A percentile compares a stretch with the other conserved stretches of the same genome.
phyloP scores from a whole-genome alignment of 2,888 invertebrate species.

The Scelioninae gen. 2 region DNA sequence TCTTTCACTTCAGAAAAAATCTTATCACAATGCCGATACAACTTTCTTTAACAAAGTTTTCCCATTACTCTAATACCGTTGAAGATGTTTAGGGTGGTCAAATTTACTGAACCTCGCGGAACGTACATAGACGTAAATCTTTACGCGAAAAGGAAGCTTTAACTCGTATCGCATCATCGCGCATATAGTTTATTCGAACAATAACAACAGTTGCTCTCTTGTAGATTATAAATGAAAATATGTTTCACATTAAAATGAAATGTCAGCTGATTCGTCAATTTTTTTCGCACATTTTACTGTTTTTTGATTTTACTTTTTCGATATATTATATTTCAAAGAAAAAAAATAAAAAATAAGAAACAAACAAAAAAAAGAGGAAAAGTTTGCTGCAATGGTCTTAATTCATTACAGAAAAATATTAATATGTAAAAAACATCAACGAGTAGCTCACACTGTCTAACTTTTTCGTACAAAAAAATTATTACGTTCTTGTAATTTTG shows the following conservation, averaged over 20 bases:
- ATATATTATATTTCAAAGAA: no score
- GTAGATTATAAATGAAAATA: conserved; percentile 6
- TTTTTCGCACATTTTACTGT: conserved; percentile 22
- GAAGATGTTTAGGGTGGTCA: conserved; percentile 37
- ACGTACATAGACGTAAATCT: conserved; percentile 7
- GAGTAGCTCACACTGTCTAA: no score
- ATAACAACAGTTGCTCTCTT: background rate
- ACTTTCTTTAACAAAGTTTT: conserved; percentile 47
- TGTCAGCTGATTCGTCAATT: background rate
- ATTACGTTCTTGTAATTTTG: no score
- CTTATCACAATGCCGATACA: conserved; percentile 29
- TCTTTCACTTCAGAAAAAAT: conserved; percentile 5
- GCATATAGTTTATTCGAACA: conserved; percentile 27
- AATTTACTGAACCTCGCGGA: conserved; percentile 25
- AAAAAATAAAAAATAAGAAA: no score
- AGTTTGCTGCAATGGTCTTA: conserved; percentile 1
- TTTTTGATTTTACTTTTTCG: no score
- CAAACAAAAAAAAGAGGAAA: no score
- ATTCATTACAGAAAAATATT: no score
- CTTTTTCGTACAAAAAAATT: no score
- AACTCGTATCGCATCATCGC: conserved; percentile 18
- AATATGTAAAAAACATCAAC: no score
- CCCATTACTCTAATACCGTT: conserved; percentile 42
- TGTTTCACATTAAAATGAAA: background rate
- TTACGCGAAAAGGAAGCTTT: conserved; percentile 17